Base-by-base conservation (phyloP, 2,888 invertebrate species). In the Listrodromus nycthemerus region DNA sequence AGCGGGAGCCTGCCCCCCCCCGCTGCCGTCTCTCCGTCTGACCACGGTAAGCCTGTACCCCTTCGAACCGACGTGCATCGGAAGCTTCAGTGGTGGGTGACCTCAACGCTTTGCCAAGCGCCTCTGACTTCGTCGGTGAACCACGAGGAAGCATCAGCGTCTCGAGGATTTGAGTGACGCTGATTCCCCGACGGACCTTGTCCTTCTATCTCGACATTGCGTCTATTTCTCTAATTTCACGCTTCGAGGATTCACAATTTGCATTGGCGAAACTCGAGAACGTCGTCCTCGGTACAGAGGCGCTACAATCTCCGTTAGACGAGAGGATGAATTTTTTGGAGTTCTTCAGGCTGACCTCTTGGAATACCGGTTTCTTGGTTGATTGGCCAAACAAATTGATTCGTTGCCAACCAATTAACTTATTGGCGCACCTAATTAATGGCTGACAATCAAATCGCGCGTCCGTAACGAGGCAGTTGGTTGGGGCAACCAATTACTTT, bases 141-240 rank as follows among this genome's bases (percentile, higher is more conserved):
- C 61, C 48, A 6, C 61, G 19, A 61, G 48, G 73, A 74, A 58
- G 45, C 61, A 48, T 41, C 67, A 41, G 10, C 52, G 67, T 74
- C 74, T 79, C 55, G 55, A 24, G 80, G 80, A 74, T 84, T 70
- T 6, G 80, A 77, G 77, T 74, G 83, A 84, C 77, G 73, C 74
- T 83, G 83, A 80, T 83, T 80, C 45, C 67, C 73, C 74, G 33
- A 30, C 65, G 66, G 63, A 66, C 80, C 33, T 80, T 67, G 50
- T 41, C 45, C 66, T 19, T 45, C 71, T 21, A 61, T 73, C 77
- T n/a, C 77, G 7, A 48, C 10, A 19, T 24, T 55, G 77, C 52
- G 73, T 65, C 70, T n/a, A 19, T 21, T 48, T 77, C 63, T 48
- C 67, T 48, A 61, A 63, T 74, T 63, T 63, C 48, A 24, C 73